phyloP scores from a whole-genome alignment of 2,797 vertebrate genomes.

The Taeniopygia guttata region DNA sequence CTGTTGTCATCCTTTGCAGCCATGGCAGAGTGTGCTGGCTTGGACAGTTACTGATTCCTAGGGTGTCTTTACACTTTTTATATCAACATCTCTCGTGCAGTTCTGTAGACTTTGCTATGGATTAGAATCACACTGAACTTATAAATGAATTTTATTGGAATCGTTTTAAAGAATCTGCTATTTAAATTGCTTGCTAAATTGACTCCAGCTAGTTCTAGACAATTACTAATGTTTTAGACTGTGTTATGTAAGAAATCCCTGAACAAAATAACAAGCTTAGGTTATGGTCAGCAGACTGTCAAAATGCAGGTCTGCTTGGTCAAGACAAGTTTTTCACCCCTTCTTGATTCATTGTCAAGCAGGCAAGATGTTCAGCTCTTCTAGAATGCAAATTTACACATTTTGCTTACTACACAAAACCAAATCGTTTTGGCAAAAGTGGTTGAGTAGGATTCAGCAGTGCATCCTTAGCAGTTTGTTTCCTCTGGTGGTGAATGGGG shows the following conservation, averaged over 20 bases:
- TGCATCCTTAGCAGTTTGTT: background rate
- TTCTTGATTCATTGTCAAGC: background rate
- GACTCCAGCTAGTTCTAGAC: background rate
- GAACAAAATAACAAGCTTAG: background rate
- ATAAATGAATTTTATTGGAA: background rate
- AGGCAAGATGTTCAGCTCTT: background rate
- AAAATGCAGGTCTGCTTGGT: background rate
- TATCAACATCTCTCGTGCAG: background rate
- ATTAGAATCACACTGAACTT: background rate
- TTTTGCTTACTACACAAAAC: background rate
- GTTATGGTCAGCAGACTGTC: background rate
- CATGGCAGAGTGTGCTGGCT: background rate
- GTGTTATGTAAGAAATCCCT: background rate
- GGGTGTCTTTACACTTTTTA: background rate
- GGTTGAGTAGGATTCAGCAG: background rate
- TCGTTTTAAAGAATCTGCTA: background rate
- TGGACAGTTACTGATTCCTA: background rate
- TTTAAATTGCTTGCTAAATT: background rate
- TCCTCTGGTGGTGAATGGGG: background rate
- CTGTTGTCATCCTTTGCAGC: constrained; percentile 31
- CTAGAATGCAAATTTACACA: background rate
- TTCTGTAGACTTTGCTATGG: background rate
- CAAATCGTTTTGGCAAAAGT: background rate
- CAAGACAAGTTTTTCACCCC: background rate
- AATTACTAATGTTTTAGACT: background rate